Percentiles rank a stretch among this genome's conserved stretches.
Evolutionary conservation across 1,140 invertebrate genomes (phyloP).

Genomic region (Zaprionus africanus): DNA sequence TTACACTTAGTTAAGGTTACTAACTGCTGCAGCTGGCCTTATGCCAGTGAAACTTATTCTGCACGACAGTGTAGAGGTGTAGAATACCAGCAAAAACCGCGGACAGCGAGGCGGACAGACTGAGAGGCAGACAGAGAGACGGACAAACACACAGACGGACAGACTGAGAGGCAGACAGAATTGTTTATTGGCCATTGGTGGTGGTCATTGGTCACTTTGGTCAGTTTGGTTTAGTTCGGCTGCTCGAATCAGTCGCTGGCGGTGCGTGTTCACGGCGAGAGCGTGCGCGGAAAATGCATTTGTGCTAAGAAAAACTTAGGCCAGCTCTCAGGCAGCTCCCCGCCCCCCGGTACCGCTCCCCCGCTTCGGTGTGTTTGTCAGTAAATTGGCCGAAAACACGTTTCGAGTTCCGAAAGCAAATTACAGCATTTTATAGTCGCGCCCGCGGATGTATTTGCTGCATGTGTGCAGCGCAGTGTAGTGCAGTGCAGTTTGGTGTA

Average conservation of each 20-base stretch:
- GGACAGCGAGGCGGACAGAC: background rate
- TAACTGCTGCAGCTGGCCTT: conserved; percentile 43
- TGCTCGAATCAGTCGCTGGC: conserved; percentile 29
- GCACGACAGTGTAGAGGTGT: conserved; percentile 33
- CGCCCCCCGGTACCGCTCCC: background rate
- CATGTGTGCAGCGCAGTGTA: background rate
- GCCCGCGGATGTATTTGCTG: conserved; percentile 27
- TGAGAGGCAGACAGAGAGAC: background rate
- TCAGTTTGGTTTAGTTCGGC: conserved; percentile 24
- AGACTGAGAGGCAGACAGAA: background rate
- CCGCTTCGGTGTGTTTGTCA: background rate
- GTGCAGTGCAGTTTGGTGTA: background rate
- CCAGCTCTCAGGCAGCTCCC: background rate
- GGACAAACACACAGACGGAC: background rate
- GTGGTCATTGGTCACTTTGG: conserved; percentile 39
- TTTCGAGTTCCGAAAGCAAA: conserved; percentile 32
- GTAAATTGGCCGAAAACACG: conserved; percentile 47
- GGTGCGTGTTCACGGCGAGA: conserved; percentile 36
- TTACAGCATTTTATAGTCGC: conserved; percentile 43
- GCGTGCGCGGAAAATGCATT: conserved; percentile 37
- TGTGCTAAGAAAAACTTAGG: conserved; percentile 21
- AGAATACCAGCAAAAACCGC: conserved; percentile 35
- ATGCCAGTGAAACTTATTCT: conserved; percentile 55
- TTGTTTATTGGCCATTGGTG: conserved; percentile 36
- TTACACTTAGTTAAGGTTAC: conserved; percentile 28